Evolutionary conservation across 1,140 invertebrate species (phyloP), one percentile per base, ranked within the genome.

Genomic region (Hesperophylax magnus): DNA sequence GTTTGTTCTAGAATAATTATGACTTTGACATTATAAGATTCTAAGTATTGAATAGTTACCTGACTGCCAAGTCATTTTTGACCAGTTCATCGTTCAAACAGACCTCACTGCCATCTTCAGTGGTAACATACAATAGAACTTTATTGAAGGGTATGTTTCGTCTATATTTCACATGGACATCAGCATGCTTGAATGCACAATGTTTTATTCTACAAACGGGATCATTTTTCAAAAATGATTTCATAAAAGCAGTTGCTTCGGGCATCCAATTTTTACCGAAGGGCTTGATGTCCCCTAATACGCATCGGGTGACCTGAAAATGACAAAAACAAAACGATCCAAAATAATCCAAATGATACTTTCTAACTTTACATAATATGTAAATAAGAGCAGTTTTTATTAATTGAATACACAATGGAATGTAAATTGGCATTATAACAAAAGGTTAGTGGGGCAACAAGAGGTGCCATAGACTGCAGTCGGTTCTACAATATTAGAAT

Each of bases 51-150:
- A 0, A 9, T 58, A 75, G 54, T 72, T 56, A 60, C 53, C 52
- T 75, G 24, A 22, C 9, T 56, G 72, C 53, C 11, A 60, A 75
- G 22, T 39, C 72, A 15, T 58, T 27, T 34, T 27, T 56, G 53
- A 75, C 72, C 15, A 75, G 27, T 39, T 75, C 72, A 20, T 54
- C 4, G 24, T 77, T 77, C 17, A 77, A 52, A n/a, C 56, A 77
- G 7, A 61, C 24, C 11, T 58, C 53, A 22, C 8, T 11, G 15
- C 53, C 71, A 34, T 31, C 52, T 31, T 75, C 71, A 54, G 52
- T 17, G 14, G 2, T 20, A 22, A 34, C 0, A 56, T 31, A 31
- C 31, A 75, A 31, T 18, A 56, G n/a, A 15, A 58, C 71, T n/a
- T 3, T 1, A 7, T 47, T 58, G 24, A 27, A 22, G 18, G 5